A percentile compares a stretch with the other conserved stretches of the same genome.
These are phyloP conservation scores for Ciconia maguari DNA, from an alignment of 2,113 vertebrate genomes.

Conservation along the genomic window DNA sequence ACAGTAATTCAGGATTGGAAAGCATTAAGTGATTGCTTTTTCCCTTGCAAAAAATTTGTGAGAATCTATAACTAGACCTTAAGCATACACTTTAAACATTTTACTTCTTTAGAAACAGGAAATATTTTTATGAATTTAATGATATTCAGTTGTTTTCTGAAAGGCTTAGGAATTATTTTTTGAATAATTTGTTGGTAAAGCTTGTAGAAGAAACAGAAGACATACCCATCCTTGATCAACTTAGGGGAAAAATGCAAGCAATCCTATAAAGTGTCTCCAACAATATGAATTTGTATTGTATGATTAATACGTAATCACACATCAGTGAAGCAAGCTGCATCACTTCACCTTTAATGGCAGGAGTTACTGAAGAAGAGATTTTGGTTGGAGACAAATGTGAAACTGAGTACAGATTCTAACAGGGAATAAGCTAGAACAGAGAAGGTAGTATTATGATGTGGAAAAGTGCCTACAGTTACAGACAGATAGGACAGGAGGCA, in stretches of 20 bases:
- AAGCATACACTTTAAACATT: not conserved
- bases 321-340: not conserved
- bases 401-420: not conserved
- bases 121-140: not conserved
- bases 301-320: not conserved
- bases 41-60: not conserved
- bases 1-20: not conserved
- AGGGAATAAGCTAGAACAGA: not conserved
- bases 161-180: not conserved
- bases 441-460: not conserved
- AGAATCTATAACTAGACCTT: not conserved
- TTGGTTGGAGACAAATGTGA: not conserved
- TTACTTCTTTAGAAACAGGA: not conserved
- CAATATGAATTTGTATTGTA: not conserved
- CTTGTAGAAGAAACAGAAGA: not conserved
- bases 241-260: not conserved
- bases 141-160: not conserved
- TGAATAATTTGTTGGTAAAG: not conserved
- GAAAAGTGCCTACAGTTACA: not conserved
- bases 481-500: not conserved
- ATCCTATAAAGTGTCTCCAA: not conserved
- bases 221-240: not conserved
- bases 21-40: not conserved
- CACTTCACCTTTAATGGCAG: not conserved
- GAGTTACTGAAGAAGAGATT: not conserved